Conservation (phyloP, 2,888 invertebrate species). For the Phania funesta region DNA sequence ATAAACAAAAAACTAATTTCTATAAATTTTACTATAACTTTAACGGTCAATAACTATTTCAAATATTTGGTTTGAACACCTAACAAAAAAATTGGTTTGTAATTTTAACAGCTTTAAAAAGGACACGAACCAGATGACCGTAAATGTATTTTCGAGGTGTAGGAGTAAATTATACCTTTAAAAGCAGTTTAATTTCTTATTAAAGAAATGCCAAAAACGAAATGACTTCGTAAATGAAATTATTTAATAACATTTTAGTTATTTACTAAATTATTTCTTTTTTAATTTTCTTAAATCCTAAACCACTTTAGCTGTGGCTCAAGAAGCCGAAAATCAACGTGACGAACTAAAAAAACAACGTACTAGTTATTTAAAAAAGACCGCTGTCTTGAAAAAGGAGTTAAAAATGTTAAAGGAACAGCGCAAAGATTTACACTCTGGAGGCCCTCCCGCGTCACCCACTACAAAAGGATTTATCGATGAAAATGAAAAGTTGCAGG, state of each 20-base stretch:
- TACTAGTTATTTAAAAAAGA: constrained; percentile 90
- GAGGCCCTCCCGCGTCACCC: constrained; percentile 84
- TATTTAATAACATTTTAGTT: neutral
- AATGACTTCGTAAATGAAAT: constrained; percentile 38
- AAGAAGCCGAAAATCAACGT: constrained; percentile 91
- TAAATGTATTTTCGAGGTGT: constrained; percentile 15
- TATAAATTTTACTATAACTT: constrained; percentile 11
- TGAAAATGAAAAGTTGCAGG: constrained; percentile 92
- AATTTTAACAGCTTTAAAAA: constrained; percentile 21
- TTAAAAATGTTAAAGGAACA: constrained; percentile 89
- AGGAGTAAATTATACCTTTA: neutral
- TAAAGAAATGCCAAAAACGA: constrained; percentile 2
- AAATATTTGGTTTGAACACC: constrained; percentile 1
- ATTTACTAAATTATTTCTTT: constrained; percentile 1
- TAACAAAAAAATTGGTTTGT: constrained; percentile 9
- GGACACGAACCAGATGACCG: constrained; percentile 6
- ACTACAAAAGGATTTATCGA: constrained; percentile 89
- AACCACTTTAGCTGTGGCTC: constrained; percentile 84
- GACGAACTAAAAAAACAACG: constrained; percentile 89
- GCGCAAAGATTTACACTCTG: constrained; percentile 85
- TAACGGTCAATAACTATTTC: neutral
- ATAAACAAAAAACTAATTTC: neutral
- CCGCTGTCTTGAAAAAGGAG: constrained; percentile 87
- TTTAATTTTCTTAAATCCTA: neutral
- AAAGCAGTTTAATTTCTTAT: constrained; percentile 17